Evolutionary conservation across 2,888 invertebrate genomes (phyloP).

Genomic region (Hydriomena furcata): DNA sequence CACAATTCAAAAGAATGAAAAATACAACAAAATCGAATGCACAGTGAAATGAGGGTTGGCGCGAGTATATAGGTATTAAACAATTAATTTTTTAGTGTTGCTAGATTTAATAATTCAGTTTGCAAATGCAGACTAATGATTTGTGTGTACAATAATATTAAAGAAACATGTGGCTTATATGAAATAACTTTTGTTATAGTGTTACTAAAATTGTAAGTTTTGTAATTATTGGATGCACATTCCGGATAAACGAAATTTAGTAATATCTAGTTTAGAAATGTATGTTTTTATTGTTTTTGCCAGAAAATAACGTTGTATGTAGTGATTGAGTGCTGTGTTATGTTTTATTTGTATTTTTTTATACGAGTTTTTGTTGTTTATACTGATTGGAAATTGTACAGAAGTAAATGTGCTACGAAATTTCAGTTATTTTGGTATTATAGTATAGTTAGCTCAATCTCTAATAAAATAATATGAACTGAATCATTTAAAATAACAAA

Average conservation of each 20-base stretch:
- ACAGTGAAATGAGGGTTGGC: background rate
- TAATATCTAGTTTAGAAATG: conserved; percentile 32
- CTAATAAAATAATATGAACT: conserved; percentile 32
- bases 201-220: conserved; percentile 44
- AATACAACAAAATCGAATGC: too few relatives aligned
- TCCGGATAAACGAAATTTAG: conserved; percentile 45
- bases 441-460: conserved; percentile 37
- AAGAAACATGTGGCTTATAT: conserved; percentile 9
- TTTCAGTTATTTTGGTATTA: conserved; percentile 11
- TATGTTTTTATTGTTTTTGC: conserved; percentile 33
- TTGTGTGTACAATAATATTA: conserved; percentile 20
- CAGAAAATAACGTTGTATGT: conserved; percentile 49
- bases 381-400: conserved; percentile 32
- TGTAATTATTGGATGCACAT: conserved; percentile 47
- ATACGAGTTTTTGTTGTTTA: conserved; percentile 35
- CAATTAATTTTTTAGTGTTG: conserved; percentile 4
- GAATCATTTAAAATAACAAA: conserved; percentile 24
- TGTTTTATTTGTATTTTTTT: conserved; percentile 37
- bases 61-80: background rate
- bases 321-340: conserved; percentile 71
- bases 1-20: too few relatives aligned
- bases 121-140: conserved; percentile 12
- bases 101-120: conserved; percentile 4
- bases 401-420: conserved; percentile 28
- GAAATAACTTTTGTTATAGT: conserved; percentile 28